Evolutionary conservation across 1,140 invertebrate species (phyloP), one percentile per base, ranked within the genome.

Genomic region (Phthorimaea operculella): DNA sequence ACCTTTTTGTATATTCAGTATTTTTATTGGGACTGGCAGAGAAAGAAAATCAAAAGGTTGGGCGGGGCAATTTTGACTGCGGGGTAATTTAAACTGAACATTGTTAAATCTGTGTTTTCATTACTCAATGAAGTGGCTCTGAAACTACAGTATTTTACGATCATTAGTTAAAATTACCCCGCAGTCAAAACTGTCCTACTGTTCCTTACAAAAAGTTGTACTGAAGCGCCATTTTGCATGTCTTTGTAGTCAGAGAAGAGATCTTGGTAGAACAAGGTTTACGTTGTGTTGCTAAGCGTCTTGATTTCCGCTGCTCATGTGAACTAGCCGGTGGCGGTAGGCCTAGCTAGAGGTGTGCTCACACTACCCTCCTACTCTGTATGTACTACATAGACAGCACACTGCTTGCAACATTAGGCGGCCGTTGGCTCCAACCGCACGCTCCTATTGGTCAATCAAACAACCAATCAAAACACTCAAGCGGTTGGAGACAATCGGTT

Each of bases 351-450:
- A 15, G 1, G 44, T 39, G 36, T 39, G 36, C 36, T 39, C 36
- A 39, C 36, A 39, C 36, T 47, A 47, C 11, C 39, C 39, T n/a
- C 11, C 14, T 11, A 14, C 15, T 14, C 44, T 47, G 44, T 47
- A 16, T 47, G 44, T 47, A 47, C 44, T 11, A 47, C 44, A 47
- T 47, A 47, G 44, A 47, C 44, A 39, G 44, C 44, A 17, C 44
- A 47, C 44, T 17, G 44, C 44, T 47, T 47, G 44, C 39, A 11
- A 47, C 44, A 17, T 11, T 17, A 15, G 44, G 44, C 12, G 1
- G 44, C 44, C 16, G 10, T 15, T 47, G 44, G 15, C 44, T 15
- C 5, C 44, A 47, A 39, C 36, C n/a, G 36, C 36, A 9, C 36
- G 10, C 7, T 47, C 44, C 9, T 15, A 9, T 15, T 15, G 44